Percentiles rank a stretch among this genome's conserved stretches.
These are phyloP conservation scores for Coronaproctus castanopsis DNA, from an alignment of 2,888 invertebrate genomes.

Conservation along the genomic window DNA sequence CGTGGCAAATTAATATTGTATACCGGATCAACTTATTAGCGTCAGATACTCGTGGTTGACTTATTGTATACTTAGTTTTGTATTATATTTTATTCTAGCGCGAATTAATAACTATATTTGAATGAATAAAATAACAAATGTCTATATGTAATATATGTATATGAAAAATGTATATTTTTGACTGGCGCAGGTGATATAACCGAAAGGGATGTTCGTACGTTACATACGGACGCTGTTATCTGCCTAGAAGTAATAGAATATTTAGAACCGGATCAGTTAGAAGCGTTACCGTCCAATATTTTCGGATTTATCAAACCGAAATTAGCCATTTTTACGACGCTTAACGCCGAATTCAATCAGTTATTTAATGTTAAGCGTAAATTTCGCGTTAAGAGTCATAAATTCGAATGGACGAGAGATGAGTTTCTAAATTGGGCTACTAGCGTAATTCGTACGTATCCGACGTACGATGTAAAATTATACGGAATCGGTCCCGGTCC, in stretches of 20 bases:
- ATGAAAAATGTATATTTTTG: too few species aligned
- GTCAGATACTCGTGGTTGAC: too few species aligned
- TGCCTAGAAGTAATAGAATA: constrained; percentile 82
- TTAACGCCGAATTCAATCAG: constrained; percentile 76
- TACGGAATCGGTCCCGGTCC: constrained; percentile 60
- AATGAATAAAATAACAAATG: too few species aligned
- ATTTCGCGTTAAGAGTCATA: constrained; percentile 70
- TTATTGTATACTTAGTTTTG: too few species aligned
- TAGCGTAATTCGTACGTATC: constrained; percentile 44
- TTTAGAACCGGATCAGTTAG: constrained; percentile 50
- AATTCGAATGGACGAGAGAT: constrained; percentile 77
- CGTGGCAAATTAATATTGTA: too few species aligned
- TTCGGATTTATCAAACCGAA: constrained; percentile 64
- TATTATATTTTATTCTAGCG: too few species aligned
- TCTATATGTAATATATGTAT: too few species aligned
- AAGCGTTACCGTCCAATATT: constrained; percentile 50
- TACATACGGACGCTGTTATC: constrained; percentile 54
- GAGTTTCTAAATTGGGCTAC: constrained; percentile 68
- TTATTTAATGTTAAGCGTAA: constrained; percentile 42
- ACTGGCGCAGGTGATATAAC: constrained; percentile 57
- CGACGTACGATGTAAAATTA: constrained; percentile 49
- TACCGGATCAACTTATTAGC: too few species aligned
- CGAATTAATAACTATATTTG: too few species aligned
- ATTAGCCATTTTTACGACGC: constrained; percentile 66
- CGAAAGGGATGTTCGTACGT: constrained; percentile 43